Evolutionary conservation across 2,797 vertebrate species (phyloP), one percentile per base, ranked within the genome.

Genomic region (Petrocephalus sullivani): DNA sequence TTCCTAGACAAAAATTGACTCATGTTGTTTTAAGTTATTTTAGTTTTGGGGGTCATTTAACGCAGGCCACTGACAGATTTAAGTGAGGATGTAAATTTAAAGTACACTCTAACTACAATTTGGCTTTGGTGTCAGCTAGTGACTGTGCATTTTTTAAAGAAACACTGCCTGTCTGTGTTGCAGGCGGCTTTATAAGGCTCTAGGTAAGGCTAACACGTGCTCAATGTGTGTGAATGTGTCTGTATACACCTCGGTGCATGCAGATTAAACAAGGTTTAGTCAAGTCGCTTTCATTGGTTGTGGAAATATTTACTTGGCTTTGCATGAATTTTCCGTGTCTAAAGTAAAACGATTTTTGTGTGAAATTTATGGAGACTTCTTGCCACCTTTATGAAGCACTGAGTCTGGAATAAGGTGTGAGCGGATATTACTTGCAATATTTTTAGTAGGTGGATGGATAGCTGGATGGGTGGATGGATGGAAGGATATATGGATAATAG

Each of bases 1-100:
- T 93, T 91, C 92, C 92, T 91, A 90, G 94, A 92, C 94, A 94
- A 92, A 92, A 93, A 89, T 90, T 94, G 93, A 95, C 92, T 95
- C 93, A 94, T 78, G 90, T 92, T 93, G 93, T 94, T 92, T 89
- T 88, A 93, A 78, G 75, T 8, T 78, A 94, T 95, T 95, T 94
- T 90, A 92, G 90, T 87, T 89, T 92, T 88, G 1, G 28, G 90
- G 91, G 91, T 93, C 91, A 92, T 91, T 91, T 93, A 93, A 92
- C 90, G 92, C 54, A 51, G 92, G 89, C 91, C 91, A 93, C 89
- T 92, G 91, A 93, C 93, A 92, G 94, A 93, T 93, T 89, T 91
- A 37, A 87, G 75, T 87, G 84, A 89, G 89, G 91, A 92, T 89
- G 89, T 92, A 93, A 91, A 94, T 95, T 94, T 94, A 91, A 90